Conservation (phyloP, 2,797 vertebrate genomes). For the Rhynchonycteris naso region DNA sequence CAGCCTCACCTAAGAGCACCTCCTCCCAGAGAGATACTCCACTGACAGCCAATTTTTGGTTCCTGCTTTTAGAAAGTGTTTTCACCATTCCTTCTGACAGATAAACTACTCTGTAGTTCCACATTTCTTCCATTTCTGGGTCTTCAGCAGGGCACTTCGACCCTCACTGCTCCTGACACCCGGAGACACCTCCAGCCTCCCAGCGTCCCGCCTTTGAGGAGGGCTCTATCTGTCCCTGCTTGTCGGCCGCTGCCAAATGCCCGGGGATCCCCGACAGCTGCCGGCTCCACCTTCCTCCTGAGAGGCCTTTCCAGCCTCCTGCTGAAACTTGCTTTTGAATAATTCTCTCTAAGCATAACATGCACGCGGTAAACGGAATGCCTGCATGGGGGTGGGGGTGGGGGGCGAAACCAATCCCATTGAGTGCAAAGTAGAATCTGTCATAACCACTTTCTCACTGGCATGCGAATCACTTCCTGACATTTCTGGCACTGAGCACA, state of each 20-base stretch:
- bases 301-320: neutral
- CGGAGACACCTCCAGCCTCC: neutral
- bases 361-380: neutral
- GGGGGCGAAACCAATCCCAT: neutral
- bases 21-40: neutral
- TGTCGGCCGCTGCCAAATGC: neutral
- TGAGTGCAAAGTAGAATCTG: neutral
- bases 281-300: neutral
- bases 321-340: constrained; percentile 19
- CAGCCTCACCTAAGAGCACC: neutral
- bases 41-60: too few species aligned
- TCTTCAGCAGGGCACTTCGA: neutral
- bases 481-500: neutral
- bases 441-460: neutral
- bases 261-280: neutral
- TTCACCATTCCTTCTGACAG: neutral
- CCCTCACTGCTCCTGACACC: neutral
- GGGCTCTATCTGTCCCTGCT: neutral
- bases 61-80: neutral
- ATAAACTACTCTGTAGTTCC: accelerated
- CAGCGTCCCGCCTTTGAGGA: neutral
- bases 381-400: too few species aligned
- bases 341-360: neutral
- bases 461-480: neutral
- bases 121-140: neutral